A percentile compares a stretch with the other conserved stretches of the same genome.
Evolutionary conservation across 2,113 vertebrate genomes (phyloP).

Genomic region (Aspidoscelis tigris): DNA sequence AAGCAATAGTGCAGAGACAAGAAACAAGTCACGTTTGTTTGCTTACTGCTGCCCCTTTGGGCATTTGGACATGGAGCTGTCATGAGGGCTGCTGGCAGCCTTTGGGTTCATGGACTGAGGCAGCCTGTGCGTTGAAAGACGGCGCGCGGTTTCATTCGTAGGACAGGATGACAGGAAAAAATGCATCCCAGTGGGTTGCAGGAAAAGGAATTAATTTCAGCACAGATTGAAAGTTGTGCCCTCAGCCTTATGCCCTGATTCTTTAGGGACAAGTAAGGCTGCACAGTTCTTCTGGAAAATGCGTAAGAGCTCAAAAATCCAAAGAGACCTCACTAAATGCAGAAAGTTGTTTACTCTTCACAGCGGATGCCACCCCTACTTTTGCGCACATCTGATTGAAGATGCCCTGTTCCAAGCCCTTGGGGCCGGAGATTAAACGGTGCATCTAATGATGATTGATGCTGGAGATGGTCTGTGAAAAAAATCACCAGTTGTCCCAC

Average conservation of each 20-base stretch:
- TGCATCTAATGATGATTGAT: no score
- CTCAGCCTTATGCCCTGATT: neutral
- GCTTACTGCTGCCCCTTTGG: neutral
- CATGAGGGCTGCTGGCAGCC: neutral
- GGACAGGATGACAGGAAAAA: neutral
- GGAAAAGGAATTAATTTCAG: neutral
- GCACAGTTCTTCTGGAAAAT: neutral
- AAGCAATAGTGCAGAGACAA: rapidly evolving
- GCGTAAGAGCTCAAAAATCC: no score
- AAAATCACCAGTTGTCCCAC: no score
- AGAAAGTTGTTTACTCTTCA: neutral
- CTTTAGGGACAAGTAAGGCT: neutral
- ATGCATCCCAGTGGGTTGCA: neutral
- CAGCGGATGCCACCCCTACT: neutral
- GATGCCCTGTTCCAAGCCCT: neutral
- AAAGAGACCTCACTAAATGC: neutral
- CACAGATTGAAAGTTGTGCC: neutral
- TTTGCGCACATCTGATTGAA: neutral
- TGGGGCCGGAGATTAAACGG: neutral
- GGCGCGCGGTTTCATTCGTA: neutral
- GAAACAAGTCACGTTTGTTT: neutral
- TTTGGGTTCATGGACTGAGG: neutral
- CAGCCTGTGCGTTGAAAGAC: neutral
- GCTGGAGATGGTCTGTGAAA: no score
- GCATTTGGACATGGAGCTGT: neutral